Conservation (phyloP, 2,113 vertebrate genomes). For the Melanerpes formicivorus region DNA sequence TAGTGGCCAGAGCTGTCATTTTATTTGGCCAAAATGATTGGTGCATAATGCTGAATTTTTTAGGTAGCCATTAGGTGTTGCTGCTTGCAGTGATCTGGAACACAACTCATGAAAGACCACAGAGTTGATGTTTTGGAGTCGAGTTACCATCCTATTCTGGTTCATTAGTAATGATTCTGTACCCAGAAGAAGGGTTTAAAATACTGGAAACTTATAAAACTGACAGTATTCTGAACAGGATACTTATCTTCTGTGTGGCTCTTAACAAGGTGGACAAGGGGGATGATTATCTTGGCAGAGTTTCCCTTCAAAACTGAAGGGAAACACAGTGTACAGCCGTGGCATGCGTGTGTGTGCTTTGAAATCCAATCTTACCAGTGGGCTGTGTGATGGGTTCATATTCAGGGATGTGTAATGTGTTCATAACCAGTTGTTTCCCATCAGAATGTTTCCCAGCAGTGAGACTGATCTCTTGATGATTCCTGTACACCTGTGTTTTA, state of each 20-base stretch:
- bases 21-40: background rate
- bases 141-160: background rate
- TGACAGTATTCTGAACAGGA: background rate
- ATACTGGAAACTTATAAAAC: background rate
- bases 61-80: background rate
- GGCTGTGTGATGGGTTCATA: background rate
- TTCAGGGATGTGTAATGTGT: background rate
- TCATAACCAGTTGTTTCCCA: background rate
- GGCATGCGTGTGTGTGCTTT: background rate
- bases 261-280: background rate
- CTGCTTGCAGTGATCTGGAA: background rate
- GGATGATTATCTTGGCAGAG: background rate
- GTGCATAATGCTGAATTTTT: background rate
- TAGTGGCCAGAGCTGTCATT: background rate
- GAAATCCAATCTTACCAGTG: background rate
- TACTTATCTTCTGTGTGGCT: background rate
- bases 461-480: background rate
- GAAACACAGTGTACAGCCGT: background rate
- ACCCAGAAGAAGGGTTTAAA: background rate
- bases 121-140: background rate
- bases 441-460: background rate
- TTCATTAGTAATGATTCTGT: background rate
- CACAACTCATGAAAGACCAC: accelerated
- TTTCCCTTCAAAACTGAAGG: background rate
- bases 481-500: accelerated